Evolutionary conservation across 2,113 vertebrate genomes (phyloP), one percentile per base, ranked within the genome.

Genomic region (Lonchura striata): DNA sequence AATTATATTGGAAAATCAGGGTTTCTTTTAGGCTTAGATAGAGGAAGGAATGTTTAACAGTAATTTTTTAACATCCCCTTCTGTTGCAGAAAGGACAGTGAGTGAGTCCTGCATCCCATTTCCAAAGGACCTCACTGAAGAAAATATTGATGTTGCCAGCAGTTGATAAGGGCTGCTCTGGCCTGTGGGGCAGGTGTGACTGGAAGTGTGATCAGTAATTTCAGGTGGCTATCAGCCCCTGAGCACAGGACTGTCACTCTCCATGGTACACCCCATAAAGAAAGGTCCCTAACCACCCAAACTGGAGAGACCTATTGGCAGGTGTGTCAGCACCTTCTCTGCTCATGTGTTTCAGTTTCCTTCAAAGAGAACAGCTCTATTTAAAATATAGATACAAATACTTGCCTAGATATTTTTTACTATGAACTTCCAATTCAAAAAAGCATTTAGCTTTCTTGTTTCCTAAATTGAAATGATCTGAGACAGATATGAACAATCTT

Each of bases 311-410:
- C 17, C 13, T 47, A 44, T 13, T 59, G 5, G 14, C 5, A 10
- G 13, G 11, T 50, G 16, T 50, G 47, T 37, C 42, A 66, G n/a
- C 25, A 85, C 23, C 39, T 42, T 64, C 14, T 23, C n/a, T 52
- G 23, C 21, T 68, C 30, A 17, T 0, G 0, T 33, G 14, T 8
- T 19, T 47, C 0, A 0, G 17, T 61, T 54, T 82, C 46, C 21
- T 49, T 59, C 54, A 44, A 37, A 69, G 27, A 56, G 10, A 25
- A 46, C 5, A 31, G 8, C 3, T 68, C 46, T 52, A 54, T 35
- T 11, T 46, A 41, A 82, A 82, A 25, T 12, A 80, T 2, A 53
- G 47, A 20, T 61, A 69, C 6, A 75, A 59, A 61, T 13, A 30
- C 6, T 80, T 77, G 15, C n/a, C 28, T 56, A 59, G 21, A 63